Base-by-base conservation (phyloP, 2,888 invertebrate species). In the Thereva unica region DNA sequence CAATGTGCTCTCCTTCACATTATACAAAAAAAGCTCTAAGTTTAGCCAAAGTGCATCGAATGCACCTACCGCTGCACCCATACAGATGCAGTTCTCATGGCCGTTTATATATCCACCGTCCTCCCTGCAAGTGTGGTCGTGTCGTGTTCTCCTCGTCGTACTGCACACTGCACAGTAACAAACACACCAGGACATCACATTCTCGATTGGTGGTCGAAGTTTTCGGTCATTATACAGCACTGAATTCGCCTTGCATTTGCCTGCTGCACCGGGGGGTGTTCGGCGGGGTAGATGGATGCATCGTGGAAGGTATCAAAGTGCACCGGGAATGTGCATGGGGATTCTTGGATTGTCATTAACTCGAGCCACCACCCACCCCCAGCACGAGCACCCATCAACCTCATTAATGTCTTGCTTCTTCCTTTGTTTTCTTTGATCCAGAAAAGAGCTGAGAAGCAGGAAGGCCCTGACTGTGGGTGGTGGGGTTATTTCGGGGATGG, bases 1-100 rank as follows among this genome's bases (percentile, higher is more conserved):
- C 67, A 68, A 67, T 45, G 68, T 66, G 41, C 52, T 66, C 54
- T 65, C 53, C 53, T 44, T 49, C 50, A 44, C 8, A 42, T 42
- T 8, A 42, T 44, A 42, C 53, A 42, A 64, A 53, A 64, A 50
- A 34, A 40, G 47, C 47, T 35, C 12, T 23, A 23, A 23, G 23
- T 23, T 23, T 23, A 23, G 23, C 23, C 23, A 23, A 23, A 23
- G 23, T 42, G 7, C 9, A 38, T 34, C 37, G 37, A 23, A 44
- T 40, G 41, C 49, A 50, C 50, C 23, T 23, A 23, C 23, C 50
- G 10, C 1, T 23, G 8, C 40, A 61, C 50, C 7, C 6, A 50
- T 34, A 59, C 61, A 3, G n/a, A 10, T 23, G n/a, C 50, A 41
- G 5, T 45, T 44, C 54, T 64, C 64, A 64, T 64, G 44, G 64